A percentile compares a stretch with the other conserved stretches of the same genome.
These are phyloP conservation scores for Scylla paramamosain DNA, from an alignment of 1,140 invertebrate genomes.

Conservation along the genomic window DNA sequence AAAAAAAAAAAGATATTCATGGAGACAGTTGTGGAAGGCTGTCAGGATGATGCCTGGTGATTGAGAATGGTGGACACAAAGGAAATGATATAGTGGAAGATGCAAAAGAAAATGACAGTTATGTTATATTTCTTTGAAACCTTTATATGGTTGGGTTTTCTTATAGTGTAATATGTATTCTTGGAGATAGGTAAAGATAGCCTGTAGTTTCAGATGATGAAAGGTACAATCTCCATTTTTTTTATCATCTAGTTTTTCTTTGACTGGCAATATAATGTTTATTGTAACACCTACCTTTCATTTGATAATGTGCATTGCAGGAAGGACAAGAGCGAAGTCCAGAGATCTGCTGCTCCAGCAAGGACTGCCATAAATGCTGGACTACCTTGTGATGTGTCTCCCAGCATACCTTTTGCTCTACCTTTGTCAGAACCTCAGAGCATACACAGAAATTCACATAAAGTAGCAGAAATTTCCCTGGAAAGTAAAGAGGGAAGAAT, in stretches of 20 bases:
- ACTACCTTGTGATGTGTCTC: background rate
- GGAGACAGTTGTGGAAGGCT: no score
- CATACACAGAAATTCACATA: background rate
- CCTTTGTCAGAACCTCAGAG: background rate
- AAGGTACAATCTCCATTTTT: no score
- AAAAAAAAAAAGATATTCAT: no score
- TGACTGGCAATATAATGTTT: background rate
- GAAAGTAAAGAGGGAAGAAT: background rate
- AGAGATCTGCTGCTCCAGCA: background rate
- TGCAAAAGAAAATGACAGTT: no score
- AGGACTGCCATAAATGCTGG: background rate
- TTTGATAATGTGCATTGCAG: constrained; percentile 23
- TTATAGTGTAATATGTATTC: background rate
- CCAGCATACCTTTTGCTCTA: background rate
- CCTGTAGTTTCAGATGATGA: no score
- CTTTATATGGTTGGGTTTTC: no score
- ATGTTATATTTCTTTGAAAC: no score
- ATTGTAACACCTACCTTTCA: background rate
- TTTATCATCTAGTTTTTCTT: no score
- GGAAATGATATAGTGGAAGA: no score
- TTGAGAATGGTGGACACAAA: no score
- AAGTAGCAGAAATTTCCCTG: background rate
- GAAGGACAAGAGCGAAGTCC: constrained; percentile 47
- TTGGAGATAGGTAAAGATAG: no score
- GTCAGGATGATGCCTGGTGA: no score